Evolutionary conservation across 2,113 vertebrate species (phyloP), one percentile per base, ranked within the genome.

Genomic region (Acrocephalus arundinaceus): DNA sequence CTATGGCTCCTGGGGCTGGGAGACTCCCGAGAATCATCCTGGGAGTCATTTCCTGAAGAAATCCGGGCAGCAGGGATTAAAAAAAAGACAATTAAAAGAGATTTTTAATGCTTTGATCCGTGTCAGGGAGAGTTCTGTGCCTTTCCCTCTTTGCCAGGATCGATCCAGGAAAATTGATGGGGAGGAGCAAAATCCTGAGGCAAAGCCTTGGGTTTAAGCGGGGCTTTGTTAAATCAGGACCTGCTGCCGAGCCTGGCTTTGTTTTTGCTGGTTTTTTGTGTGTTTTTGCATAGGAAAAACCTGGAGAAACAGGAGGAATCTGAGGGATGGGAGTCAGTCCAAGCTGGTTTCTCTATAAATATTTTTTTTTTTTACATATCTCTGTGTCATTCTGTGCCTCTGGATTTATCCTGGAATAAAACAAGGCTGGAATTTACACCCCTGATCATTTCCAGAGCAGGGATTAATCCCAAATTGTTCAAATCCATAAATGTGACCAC

Each of bases 1-100:
- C 97, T 97, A 96, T 97, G 97, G 98, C 97, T 97, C 98, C 96
- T 52, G 95, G 97, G 96, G 95, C 96, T 73, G 96, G 98, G 97
- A 97, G 93, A 91, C 93, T 98, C 98, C 97, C 94, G 85, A 97
- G 96, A 93, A 98, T 97, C 76, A 93, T 33, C 84, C 76, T 92
- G 92, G 95, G 97, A 90, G 62, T 88, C 74, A 31, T 80, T 93
- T 73, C 89, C 11, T 78, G 43, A 96, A 85, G 81, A 87, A 95
- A 96, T 87, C 89, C 93, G 27, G 92, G 87, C 92, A 86, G 88
- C 68, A 9, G 71, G 80, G 83, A 91, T 51, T 6, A 70, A 70
- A 49, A 39, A 51, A 89, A 70, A 31, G 30, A 43, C 48, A 65
- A 80, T 58, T 66, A 89, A 83, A 80, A 57, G 83, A 72, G 68